Evolutionary conservation across 30 jellyfish, hydroid and myxozoan genomes (phyloP), one percentile per base, ranked within the genome.

Genomic region (Turritopsis rubra): DNA sequence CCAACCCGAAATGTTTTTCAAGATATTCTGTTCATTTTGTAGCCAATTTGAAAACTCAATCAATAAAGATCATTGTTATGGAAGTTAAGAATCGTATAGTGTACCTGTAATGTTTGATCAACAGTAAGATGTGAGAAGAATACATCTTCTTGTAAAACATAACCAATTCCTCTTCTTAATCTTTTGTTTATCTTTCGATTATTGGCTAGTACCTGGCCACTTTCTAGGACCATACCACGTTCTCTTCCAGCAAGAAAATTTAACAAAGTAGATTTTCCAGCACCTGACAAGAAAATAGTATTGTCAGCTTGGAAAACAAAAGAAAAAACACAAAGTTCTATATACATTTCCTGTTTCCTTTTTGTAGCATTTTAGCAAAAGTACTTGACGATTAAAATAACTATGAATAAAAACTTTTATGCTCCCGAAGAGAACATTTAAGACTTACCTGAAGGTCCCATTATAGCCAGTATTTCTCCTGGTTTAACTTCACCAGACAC

Each of bases 241-340:
- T 27, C 66, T 26, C 91, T 22, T 20, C 91, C 91, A 21, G 88
- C 91, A 26, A 84, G 81, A 28, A 84, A 74, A 66, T 72, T 84
- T 71, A 84, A 81, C 72, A 84, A 52, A 41, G 91, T 84, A n/a
- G 91, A 74, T 52, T 84, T 84, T 8, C 91, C 91, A 84, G 91
- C 91, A 20, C 91, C 91, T 84, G 72, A 20, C 1, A 23, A 28
- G 13, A 41, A 41, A 41, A 41, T n/a, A n/a, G n/a, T n/a, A n/a
- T n/a, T n/a, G n/a, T n/a, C n/a, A n/a, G n/a, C n/a, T n/a, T n/a
- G n/a, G n/a, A n/a, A n/a, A n/a, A n/a, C n/a, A n/a, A n/a, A n/a
- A n/a, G n/a, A n/a, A n/a, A n/a, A n/a, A n/a, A n/a, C n/a, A n/a
- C n/a, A n/a, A n/a, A n/a, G n/a, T n/a, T n/a, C n/a, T n/a, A n/a